Conservation (phyloP, 2,113 vertebrate genomes). For the Mirza zaza region DNA sequence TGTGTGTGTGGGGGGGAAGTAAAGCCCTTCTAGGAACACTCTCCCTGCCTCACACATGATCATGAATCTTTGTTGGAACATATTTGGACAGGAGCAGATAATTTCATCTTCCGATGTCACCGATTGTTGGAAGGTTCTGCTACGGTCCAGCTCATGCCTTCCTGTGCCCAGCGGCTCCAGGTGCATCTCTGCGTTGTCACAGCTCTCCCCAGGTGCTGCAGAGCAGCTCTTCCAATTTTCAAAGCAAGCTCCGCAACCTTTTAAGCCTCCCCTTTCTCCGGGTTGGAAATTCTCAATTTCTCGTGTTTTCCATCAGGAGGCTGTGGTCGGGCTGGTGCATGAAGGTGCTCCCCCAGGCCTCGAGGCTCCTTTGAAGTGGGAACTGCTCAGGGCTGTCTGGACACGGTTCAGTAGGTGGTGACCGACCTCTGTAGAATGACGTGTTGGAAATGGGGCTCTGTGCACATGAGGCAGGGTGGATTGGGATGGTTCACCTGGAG, state of each 20-base stretch:
- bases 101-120: neutral
- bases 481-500: neutral
- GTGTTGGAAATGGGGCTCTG: neutral
- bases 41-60: neutral
- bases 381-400: neutral
- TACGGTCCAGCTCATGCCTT: neutral
- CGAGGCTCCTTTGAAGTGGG: neutral
- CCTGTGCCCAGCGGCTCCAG: neutral
- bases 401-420: neutral
- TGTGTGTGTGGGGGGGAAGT: neutral
- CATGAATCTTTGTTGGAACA: neutral
- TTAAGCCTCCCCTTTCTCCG: neutral
- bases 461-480: neutral
- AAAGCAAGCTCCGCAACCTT: neutral
- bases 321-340: neutral
- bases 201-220: neutral
- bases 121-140: neutral
- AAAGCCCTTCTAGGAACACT: neutral
- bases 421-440: neutral
- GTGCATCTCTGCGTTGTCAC: neutral
- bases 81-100: neutral
- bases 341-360: neutral
- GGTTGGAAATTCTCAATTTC: neutral
- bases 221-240: neutral
- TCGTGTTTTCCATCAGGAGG: neutral